phyloP scores from a whole-genome alignment of 2,888 invertebrate species.

The Ochlodes sylvanus region DNA sequence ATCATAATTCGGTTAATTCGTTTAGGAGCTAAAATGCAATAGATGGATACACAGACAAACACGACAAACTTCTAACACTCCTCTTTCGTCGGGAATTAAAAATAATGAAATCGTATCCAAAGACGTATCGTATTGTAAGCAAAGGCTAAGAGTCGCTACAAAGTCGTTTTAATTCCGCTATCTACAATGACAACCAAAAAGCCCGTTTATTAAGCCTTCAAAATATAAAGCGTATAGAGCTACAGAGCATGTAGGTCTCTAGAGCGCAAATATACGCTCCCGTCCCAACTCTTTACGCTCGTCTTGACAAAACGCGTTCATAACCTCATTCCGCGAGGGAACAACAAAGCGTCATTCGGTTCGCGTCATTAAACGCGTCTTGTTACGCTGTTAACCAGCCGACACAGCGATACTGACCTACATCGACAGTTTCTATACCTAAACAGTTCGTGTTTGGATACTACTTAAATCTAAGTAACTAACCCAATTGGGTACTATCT shows the following conservation, averaged over 20 bases:
- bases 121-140: too few species aligned
- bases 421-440: not conserved
- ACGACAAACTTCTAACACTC: too few species aligned
- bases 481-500: too few species aligned
- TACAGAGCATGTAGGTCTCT: slow-evolving; percentile 1
- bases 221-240: not conserved
- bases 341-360: slow-evolving; percentile 10
- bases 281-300: slow-evolving; percentile 2
- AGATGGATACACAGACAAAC: too few species aligned
- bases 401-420: slow-evolving; percentile 9
- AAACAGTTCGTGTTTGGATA: not conserved
- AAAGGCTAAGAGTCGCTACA: too few species aligned
- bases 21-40: too few species aligned
- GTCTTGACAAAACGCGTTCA: slow-evolving; percentile 7
- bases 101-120: too few species aligned
- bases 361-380: slow-evolving; percentile 17
- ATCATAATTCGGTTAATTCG: too few species aligned
- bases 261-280: not conserved
- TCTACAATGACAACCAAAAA: not conserved
- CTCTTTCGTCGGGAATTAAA: too few species aligned
- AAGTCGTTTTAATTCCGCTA: not conserved
- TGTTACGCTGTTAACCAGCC: slow-evolving; percentile 9
- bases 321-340: slow-evolving; percentile 14
- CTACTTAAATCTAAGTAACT: not conserved
- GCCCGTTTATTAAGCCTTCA: not conserved